Evolutionary conservation across 2,113 vertebrate genomes (phyloP).

Genomic region (Ardeotis arabs): DNA sequence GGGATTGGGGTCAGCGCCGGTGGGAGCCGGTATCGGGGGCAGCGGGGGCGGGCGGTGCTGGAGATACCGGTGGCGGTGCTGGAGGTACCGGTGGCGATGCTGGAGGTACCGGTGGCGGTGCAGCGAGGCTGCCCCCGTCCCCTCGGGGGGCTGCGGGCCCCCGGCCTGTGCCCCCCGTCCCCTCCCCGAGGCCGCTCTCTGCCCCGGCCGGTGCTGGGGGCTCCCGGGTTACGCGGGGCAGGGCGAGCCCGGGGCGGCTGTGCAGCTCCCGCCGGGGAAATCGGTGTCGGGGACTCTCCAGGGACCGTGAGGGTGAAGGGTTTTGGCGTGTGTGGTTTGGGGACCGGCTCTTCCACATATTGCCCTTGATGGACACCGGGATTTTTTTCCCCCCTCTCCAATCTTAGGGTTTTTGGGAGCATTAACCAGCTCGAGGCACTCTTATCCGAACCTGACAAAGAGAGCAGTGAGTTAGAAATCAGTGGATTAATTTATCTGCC

Average conservation of each 20-base stretch:
- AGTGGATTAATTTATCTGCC: not conserved
- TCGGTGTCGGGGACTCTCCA: fast-evolving
- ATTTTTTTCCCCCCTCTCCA: not conserved
- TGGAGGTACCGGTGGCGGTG: not conserved
- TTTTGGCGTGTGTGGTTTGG: fast-evolving
- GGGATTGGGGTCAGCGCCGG: not conserved
- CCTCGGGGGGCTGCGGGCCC: not conserved
- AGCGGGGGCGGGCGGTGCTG: not conserved
- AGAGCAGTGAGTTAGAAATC: not conserved
- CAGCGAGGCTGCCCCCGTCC: no score
- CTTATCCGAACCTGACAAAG: not conserved
- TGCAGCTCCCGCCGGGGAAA: fast-evolving
- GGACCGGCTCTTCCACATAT: fast-evolving
- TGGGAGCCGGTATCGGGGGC: not conserved
- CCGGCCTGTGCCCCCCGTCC: fast-evolving
- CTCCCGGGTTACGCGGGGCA: no score
- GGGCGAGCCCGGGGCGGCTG: not conserved
- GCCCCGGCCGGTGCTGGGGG: no score
- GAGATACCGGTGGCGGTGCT: no score
- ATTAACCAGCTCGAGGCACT: not conserved
- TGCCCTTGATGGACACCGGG: fast-evolving
- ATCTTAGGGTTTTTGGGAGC: not conserved
- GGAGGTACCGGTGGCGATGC: not conserved
- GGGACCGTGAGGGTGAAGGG: not conserved
- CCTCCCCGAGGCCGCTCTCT: not conserved